phyloP scores from a whole-genome alignment of 2,113 vertebrate genomes.

The Plotosus lineatus region DNA sequence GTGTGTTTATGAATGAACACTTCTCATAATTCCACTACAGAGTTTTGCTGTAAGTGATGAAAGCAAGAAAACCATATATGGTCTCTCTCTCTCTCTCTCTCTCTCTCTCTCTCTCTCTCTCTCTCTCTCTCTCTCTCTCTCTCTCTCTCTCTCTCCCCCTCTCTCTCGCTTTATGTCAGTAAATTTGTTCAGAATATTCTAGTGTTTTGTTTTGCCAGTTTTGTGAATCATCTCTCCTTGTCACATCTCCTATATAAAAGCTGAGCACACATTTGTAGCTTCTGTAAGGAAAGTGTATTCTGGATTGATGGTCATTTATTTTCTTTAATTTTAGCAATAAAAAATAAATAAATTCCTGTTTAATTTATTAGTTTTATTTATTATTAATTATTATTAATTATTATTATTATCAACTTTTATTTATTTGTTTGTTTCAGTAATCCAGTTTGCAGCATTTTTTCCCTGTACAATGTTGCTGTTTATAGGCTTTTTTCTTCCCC shows the following conservation, averaged over 20 bases:
- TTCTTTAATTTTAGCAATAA: neutral
- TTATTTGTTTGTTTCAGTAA: neutral
- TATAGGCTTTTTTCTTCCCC: neutral
- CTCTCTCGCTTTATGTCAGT: neutral
- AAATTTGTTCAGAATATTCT: constrained; percentile 1
- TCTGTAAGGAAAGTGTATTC: neutral
- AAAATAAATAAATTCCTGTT: no score
- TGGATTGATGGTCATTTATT: neutral
- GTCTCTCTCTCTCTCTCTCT: neutral
- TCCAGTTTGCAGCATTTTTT: neutral
- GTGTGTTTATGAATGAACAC: neutral
- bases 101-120: no score
- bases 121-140: no score
- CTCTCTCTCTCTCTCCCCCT: no score
- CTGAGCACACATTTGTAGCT: neutral
- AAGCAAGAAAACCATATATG: constrained; percentile 14
- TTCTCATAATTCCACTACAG: neutral
- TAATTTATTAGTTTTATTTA: neutral
- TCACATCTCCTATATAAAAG: constrained; percentile 11
- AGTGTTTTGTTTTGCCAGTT: neutral
- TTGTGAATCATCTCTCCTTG: constrained; percentile 12
- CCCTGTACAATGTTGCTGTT: constrained; percentile 5
- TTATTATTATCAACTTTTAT: no score
- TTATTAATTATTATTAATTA: neutral
- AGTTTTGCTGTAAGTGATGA: neutral